Base-by-base conservation (phyloP, 30 jellyfish, hydroid and myxozoan genomes). In the Sanderia malayensis region DNA sequence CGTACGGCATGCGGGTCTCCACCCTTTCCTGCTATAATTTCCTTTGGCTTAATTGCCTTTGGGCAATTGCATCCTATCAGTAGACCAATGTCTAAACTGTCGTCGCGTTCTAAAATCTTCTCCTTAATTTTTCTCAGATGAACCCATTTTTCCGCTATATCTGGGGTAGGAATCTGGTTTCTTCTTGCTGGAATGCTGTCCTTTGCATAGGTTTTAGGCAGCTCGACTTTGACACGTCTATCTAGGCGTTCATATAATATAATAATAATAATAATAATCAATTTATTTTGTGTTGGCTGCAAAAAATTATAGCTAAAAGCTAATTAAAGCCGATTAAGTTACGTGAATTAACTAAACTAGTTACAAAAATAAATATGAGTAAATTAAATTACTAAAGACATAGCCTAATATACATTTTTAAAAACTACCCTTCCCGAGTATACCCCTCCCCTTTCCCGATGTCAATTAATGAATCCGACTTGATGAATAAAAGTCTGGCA, bases 1-100 rank as follows among this genome's bases (percentile, higher is more conserved):
- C 75, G 75, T 62, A 62, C 75, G 29, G 75, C 75, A 62, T 62
- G 30, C 28, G 75, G 75, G 46, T 62, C 75, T 62, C 30, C 75
- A 24, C 75, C 75, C 52, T 62, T 62, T 62, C 75, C 55, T 62
- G 52, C 7, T 20, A 62, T 62, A 31, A 62, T 44, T 28, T 62
- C 75, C 25, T 62, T 62, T 27, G 75, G 75, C 30, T 62, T 62
- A 18, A 62, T 27, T 62, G 75, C 75, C 46, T 44, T 34, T 31
- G 75, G 75, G 55, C 75, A 62, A 60, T 49, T 49, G 27, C 64
- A 49, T 49, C 64, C 64, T 49, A 49, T 49, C 64, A 49, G 64
- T 49, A 49, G 64, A 49, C 64, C 64, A 49, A 49, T 49, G 64
- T 49, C 64, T 49, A 49, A 49, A 19, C 64, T 49, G 64, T n/a